phyloP scores from a whole-genome alignment of 2,888 invertebrate genomes.

The Drosophila demipolita region DNA sequence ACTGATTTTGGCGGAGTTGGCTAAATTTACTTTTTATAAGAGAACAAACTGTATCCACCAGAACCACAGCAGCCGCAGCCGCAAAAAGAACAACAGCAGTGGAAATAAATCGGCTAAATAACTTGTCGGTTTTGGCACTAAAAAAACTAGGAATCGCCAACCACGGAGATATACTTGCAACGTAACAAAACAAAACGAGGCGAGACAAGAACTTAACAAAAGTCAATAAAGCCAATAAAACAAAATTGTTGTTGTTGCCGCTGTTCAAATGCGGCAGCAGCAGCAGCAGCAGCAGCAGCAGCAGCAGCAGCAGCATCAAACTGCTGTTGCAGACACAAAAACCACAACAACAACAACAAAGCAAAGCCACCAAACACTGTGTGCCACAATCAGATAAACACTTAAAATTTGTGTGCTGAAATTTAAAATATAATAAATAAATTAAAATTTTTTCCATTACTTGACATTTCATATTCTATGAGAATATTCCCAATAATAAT shows the following conservation, averaged over 20 bases:
- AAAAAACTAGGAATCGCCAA: conserved; percentile 52
- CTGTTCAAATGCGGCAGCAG: conserved; percentile 48
- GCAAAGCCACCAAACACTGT: conserved; percentile 15
- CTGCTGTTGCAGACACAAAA: background rate
- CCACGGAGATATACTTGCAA: conserved; percentile 34
- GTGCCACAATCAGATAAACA: background rate
- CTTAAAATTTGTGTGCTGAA: background rate
- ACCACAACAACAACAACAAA: conserved; percentile 1
- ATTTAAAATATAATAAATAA: background rate
- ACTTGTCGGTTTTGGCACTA: conserved; percentile 60
- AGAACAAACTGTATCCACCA: conserved; percentile 51
- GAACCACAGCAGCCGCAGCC: conserved; percentile 15
- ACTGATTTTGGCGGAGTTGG: conserved; percentile 66
- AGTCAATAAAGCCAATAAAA: conserved; percentile 81
- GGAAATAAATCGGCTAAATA: conserved; percentile 56
- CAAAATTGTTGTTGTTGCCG: conserved; percentile 48
- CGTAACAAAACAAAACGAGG: conserved; percentile 23
- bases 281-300: conserved; percentile 21
- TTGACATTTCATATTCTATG: background rate
- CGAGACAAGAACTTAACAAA: conserved; percentile 72
- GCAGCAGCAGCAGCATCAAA: conserved; percentile 5
- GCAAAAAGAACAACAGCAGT: conserved; percentile 18
- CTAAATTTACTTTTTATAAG: conserved; percentile 76
- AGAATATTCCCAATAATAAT: background rate
- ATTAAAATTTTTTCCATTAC: background rate